Evolutionary conservation across 2,888 invertebrate genomes (phyloP).

Genomic region (Gastracanthus pulcherrimus): DNA sequence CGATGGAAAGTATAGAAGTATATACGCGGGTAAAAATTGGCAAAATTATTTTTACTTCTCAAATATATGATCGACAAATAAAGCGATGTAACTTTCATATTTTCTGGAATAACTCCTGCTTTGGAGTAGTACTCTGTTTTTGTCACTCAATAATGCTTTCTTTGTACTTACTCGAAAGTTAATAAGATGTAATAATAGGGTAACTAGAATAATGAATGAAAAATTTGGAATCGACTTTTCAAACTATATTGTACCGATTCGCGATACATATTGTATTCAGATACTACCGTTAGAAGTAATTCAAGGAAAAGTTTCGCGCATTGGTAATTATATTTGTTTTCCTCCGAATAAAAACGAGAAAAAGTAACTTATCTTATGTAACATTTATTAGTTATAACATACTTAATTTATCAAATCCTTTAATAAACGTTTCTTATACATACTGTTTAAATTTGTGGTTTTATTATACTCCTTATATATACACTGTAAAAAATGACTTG

Average conservation of each 20-base stretch:
- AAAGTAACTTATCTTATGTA: no score
- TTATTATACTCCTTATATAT: no score
- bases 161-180: constrained; percentile 4
- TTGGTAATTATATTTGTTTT: not conserved
- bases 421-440: no score
- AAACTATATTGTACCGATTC: constrained; percentile 4
- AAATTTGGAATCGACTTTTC: not conserved
- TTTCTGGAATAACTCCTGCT: constrained; percentile 33
- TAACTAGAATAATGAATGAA: not conserved
- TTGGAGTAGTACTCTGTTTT: constrained; percentile 23
- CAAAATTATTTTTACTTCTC: constrained; percentile 8
- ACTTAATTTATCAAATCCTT: no score
- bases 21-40: constrained; percentile 13
- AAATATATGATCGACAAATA: constrained; percentile 6
- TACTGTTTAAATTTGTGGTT: no score
- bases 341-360: no score
- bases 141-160: not conserved
- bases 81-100: constrained; percentile 19
- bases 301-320: constrained; percentile 7
- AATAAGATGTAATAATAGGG: not conserved
- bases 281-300: not conserved
- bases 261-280: constrained; percentile 8
- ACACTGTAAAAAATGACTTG: no score
- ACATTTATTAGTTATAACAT: no score
- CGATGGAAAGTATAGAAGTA: not conserved